Evolutionary conservation across 2,888 invertebrate species (phyloP), one percentile per base, ranked within the genome.

Genomic region (Rhogogaster chlorosoma): DNA sequence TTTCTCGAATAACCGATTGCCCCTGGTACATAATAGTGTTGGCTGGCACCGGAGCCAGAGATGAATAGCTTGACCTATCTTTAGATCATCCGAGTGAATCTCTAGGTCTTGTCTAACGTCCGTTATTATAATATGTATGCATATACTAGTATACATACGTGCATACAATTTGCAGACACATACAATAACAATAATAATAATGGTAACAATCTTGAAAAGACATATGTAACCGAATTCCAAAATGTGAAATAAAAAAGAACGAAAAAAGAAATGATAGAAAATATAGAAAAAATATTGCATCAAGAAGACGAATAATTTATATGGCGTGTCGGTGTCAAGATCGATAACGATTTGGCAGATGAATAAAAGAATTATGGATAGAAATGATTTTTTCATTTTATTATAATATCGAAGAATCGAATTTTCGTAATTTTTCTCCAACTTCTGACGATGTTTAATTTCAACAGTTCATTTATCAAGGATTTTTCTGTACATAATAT

Each of bases 31-130:
- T 80, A 80, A 64, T 80, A 53, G 57, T 29, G 57, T 26, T 75
- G 53, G 32, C 80, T 77, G 80, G 80, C 57, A 38, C 32, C 38
- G 80, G 15, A 61, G 80, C 80, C 80, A 80, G 57, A 86, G 84
- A 78, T 78, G 71, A 85, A 88, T 85, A 87, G 86, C 87, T 87
- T 22, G 26, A 85, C 12, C 86, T 89, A 89, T 88, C 70, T 89
- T 88, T 89, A 88, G 87, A 87, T 70, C 85, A 61, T 86, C 86
- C 86, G 80, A 82, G 83, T 84, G 75, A 86, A 87, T 84, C 75
- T 87, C 49, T 67, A 80, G 49, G 77, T 80, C 64, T 29, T 49
- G 77, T 85, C 83, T 84, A 85, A 86, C 67, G 26, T 15, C 71
- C 53, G 77, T 18, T 18, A 32, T 29, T 77, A 45, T n/a, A n/a